A percentile compares a stretch with the other conserved stretches of the same genome.
Evolutionary conservation across 2,797 vertebrate genomes (phyloP).

Genomic region (Tenualosa thibaudeaui): DNA sequence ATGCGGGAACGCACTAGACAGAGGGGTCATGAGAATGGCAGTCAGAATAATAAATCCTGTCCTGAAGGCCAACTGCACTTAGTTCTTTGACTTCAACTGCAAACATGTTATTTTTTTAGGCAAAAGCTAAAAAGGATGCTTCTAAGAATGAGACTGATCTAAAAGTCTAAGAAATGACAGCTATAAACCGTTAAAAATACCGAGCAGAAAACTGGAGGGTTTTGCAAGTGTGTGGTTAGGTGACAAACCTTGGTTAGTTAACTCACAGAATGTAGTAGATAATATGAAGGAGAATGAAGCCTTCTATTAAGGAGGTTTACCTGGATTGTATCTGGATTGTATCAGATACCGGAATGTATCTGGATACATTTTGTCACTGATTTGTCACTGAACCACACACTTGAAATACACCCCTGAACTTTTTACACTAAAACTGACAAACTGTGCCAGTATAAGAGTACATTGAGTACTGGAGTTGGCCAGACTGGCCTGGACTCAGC

Average conservation of each 20-base stretch:
- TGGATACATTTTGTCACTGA: too few relatives aligned
- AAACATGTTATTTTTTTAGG: neutral
- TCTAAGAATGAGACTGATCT: neutral
- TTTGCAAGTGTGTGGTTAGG: too few relatives aligned
- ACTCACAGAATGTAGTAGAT: too few relatives aligned
- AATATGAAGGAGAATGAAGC: too few relatives aligned
- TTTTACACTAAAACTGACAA: neutral
- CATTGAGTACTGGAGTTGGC: neutral
- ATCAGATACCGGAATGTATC: too few relatives aligned
- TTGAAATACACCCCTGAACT: too few relatives aligned
- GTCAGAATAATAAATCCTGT: neutral
- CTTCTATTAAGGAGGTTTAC: too few relatives aligned
- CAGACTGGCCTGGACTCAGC: conserved; percentile 57
- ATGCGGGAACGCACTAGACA: conserved; percentile 42
- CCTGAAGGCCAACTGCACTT: neutral
- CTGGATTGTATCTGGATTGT: too few relatives aligned
- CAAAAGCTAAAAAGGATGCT: neutral
- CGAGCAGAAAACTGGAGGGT: too few relatives aligned
- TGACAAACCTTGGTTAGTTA: too few relatives aligned
- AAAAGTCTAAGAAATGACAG: neutral
- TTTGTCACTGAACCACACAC: too few relatives aligned
- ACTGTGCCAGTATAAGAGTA: neutral
- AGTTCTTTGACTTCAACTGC: neutral
- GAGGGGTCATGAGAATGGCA: neutral
- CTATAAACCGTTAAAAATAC: too few relatives aligned